A percentile compares a stretch with the other conserved stretches of the same genome.
These are phyloP conservation scores for Temnothorax ravouxi DNA, from an alignment of 2,888 invertebrate species.

Conservation along the genomic window DNA sequence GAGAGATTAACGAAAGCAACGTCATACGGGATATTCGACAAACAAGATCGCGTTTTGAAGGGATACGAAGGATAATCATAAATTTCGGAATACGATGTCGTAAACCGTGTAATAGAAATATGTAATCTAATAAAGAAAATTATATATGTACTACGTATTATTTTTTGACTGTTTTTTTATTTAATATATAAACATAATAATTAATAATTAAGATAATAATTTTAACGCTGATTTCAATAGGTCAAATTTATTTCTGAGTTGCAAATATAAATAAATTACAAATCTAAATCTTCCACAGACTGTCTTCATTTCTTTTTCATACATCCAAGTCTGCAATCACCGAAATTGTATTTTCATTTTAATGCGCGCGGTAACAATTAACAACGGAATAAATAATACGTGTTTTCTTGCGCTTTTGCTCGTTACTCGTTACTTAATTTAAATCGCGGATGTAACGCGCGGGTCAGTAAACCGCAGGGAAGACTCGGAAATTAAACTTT, in stretches of 20 bases:
- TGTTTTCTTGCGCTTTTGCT: not conserved
- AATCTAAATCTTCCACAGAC: too few relatives aligned
- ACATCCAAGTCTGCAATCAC: not conserved
- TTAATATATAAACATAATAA: not conserved
- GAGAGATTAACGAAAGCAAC: conserved; percentile 60
- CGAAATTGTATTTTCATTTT: not conserved
- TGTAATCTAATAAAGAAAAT: not conserved
- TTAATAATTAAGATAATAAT: not conserved
- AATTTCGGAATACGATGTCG: not conserved
- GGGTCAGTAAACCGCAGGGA: conserved; percentile 8
- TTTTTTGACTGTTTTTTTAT: not conserved
- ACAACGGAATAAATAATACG: not conserved
- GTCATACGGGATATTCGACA: conserved; percentile 14
- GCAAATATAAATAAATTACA: not conserved
- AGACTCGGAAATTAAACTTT: conserved; percentile 48
- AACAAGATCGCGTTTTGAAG: conserved; percentile 3
- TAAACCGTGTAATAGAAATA: not conserved
- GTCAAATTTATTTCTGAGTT: not conserved
- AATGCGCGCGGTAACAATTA: not conserved
- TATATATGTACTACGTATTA: not conserved
- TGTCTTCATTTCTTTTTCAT: not conserved
- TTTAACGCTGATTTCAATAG: not conserved
- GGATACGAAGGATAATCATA: conserved; percentile 7
- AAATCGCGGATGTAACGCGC: conserved; percentile 16
- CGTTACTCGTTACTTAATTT: conserved; percentile 38